phyloP scores from a whole-genome alignment of 1,140 invertebrate genomes.

The Thaumatotibia leucotreta region DNA sequence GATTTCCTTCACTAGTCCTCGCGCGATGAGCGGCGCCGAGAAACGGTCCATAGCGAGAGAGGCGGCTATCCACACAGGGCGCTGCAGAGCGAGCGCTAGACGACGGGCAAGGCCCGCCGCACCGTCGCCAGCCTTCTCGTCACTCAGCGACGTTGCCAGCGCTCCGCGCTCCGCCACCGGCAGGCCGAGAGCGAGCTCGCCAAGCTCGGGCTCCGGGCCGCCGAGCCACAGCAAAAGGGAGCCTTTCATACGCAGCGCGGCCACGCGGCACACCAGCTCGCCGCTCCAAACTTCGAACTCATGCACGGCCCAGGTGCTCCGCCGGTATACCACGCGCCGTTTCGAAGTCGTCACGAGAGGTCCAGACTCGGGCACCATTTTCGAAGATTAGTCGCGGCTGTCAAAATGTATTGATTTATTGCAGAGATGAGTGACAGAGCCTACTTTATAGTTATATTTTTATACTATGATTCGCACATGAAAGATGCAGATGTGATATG shows the following conservation, averaged over 20 bases:
- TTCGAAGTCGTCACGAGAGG: conserved; percentile 25
- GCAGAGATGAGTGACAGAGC: too few relatives aligned
- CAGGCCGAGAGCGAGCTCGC: conserved; percentile 16
- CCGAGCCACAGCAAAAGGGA: conserved; percentile 33
- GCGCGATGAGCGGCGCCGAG: conserved; percentile 29
- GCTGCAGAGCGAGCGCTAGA: conserved; percentile 19
- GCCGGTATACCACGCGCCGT: conserved; percentile 29
- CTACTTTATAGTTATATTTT: too few relatives aligned
- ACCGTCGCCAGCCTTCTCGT: conserved; percentile 11
- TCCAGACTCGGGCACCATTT: background rate
- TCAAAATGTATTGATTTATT: too few relatives aligned
- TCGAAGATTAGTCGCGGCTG: too few relatives aligned
- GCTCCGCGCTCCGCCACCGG: background rate
- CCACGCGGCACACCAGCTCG: conserved; percentile 21
- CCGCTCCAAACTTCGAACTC: conserved; percentile 44
- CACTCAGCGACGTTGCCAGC: conserved; percentile 5
- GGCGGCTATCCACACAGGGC: conserved; percentile 20
- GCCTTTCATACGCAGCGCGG: conserved; percentile 16
- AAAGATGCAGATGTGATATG: too few relatives aligned
- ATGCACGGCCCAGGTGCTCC: conserved; percentile 36
- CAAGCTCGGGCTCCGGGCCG: background rate
- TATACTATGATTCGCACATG: too few relatives aligned
- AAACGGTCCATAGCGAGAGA: conserved; percentile 26
- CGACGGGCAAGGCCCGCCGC: conserved; percentile 24
- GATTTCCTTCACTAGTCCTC: conserved; percentile 31